Conservation (phyloP, 2,113 vertebrate genomes). For the Camelus bactrianus region DNA sequence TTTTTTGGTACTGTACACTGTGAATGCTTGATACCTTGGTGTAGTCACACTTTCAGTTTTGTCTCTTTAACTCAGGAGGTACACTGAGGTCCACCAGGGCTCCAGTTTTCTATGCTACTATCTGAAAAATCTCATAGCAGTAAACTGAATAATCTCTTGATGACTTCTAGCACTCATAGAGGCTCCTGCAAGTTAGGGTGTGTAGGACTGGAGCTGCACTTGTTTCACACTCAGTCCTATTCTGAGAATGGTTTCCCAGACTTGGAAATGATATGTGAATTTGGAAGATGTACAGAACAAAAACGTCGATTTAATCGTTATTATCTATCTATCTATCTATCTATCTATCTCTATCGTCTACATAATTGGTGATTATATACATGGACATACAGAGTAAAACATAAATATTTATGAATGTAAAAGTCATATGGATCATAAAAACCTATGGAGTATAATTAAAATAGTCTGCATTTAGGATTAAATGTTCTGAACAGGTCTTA, state of each 20-base stretch:
- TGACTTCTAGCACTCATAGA: background rate
- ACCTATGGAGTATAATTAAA: background rate
- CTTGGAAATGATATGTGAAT: background rate
- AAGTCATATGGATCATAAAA: background rate
- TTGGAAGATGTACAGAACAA: background rate
- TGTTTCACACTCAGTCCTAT: background rate
- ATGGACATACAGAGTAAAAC: background rate
- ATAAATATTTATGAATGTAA: background rate
- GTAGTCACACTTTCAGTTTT: background rate
- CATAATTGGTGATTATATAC: background rate
- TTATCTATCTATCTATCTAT: background rate
- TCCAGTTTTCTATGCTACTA: background rate
- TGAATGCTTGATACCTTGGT: background rate
- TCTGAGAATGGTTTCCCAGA: background rate
- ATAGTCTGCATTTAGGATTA: background rate
- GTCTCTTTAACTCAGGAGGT: background rate
- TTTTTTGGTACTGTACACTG: background rate
- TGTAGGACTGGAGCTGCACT: background rate
- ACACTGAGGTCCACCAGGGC: background rate
- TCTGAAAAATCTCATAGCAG: background rate
- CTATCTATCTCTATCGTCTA: background rate
- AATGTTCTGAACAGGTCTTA: background rate
- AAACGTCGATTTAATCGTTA: background rate
- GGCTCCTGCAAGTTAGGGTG: background rate
- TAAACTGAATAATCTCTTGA: background rate